Conservation (phyloP, 2,113 vertebrate genomes). For the Pituophis catenifer region DNA sequence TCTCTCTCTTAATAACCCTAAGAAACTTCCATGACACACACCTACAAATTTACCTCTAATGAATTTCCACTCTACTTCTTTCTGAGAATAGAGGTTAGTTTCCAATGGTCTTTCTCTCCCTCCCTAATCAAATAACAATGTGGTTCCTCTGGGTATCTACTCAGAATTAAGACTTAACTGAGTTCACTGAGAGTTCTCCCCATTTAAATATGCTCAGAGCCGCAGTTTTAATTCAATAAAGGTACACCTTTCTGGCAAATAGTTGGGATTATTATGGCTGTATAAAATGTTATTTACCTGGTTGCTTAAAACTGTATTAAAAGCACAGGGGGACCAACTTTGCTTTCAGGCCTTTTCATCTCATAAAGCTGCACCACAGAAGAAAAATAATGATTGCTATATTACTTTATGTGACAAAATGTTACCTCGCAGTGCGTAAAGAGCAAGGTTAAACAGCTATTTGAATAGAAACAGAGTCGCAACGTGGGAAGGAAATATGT, state of each 20-base stretch:
- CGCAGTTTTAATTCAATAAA: slow-evolving; percentile 6
- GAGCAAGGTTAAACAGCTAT: slow-evolving; percentile 44
- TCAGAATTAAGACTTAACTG: neutral
- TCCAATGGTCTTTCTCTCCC: slow-evolving; percentile 25
- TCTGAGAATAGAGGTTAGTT: slow-evolving; percentile 53
- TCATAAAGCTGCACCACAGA: neutral
- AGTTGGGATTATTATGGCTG: slow-evolving; percentile 28
- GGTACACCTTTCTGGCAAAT: slow-evolving; percentile 35
- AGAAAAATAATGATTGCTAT: slow-evolving; percentile 30
- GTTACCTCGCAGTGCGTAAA: slow-evolving; percentile 40
- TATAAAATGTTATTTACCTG: slow-evolving; percentile 42
- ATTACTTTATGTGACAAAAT: neutral
- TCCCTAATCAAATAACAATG: slow-evolving; percentile 22
- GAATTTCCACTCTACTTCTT: slow-evolving; percentile 48
- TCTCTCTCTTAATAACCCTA: slow-evolving; percentile 31
- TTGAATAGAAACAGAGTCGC: slow-evolving; percentile 42
- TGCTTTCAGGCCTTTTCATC: slow-evolving; percentile 8
- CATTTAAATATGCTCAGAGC: neutral
- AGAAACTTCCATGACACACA: slow-evolving; percentile 41
- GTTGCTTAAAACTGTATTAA: slow-evolving; percentile 38
- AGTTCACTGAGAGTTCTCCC: neutral
- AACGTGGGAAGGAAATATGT: slow-evolving; percentile 25
- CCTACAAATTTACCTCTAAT: slow-evolving; percentile 40
- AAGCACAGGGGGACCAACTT: neutral
- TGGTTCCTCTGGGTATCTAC: neutral